Percentiles rank a stretch among this genome's conserved stretches.
phyloP scores from a whole-genome alignment of 2,797 vertebrate genomes.

The Stomatorhinus walkeri region DNA sequence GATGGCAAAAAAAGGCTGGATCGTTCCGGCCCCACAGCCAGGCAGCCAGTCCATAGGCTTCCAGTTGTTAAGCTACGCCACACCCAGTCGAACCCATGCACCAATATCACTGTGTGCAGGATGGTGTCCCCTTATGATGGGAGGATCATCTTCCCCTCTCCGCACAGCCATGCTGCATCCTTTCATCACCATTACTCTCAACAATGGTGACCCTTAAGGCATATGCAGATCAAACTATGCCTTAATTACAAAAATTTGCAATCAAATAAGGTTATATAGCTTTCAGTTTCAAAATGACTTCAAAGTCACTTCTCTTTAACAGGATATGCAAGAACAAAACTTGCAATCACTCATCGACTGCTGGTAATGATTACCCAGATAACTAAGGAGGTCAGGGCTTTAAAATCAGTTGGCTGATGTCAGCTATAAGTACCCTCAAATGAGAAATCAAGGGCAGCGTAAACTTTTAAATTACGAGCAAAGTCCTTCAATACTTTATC shows the following conservation, averaged over 20 bases:
- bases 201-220: background rate
- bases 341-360: background rate
- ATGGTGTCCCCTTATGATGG: background rate
- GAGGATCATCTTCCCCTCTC: background rate
- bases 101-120: background rate
- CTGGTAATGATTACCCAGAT: constrained; percentile 8
- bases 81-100: background rate
- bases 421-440: background rate
- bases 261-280: background rate
- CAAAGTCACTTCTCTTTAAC: background rate
- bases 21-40: background rate
- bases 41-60: background rate
- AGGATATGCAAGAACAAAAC: background rate
- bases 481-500: background rate
- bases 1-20: background rate
- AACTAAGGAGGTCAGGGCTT: background rate
- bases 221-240: background rate
- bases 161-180: background rate
- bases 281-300: background rate
- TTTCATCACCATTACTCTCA: background rate
- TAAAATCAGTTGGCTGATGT: background rate
- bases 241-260: background rate
- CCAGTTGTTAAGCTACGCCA: background rate
- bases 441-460: background rate
- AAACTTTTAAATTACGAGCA: background rate